These are phyloP conservation scores for Threskiornis aethiopicus DNA, from an alignment of 2,797 vertebrate species.

Conservation along the genomic window DNA sequence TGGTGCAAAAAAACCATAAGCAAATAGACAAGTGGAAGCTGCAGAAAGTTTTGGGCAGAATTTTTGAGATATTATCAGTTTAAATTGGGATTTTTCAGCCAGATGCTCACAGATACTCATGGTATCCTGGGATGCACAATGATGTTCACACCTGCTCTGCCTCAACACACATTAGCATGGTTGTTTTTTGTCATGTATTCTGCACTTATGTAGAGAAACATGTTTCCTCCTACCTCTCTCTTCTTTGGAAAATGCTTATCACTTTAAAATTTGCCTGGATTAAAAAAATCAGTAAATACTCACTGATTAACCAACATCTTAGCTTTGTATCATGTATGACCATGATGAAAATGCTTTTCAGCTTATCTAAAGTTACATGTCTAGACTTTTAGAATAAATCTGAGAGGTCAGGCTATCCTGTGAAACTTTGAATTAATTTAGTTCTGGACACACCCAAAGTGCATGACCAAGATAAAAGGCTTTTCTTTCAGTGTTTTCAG, in stretches of 20 bases:
- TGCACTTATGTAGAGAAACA: neutral
- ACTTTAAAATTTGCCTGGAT: neutral
- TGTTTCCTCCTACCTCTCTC: neutral
- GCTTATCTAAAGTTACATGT: neutral
- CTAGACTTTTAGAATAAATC: neutral
- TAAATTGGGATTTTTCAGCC: neutral
- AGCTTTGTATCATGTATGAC: neutral
- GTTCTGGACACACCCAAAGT: neutral
- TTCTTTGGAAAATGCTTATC: neutral
- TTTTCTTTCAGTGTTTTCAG: neutral
- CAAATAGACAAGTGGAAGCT: neutral
- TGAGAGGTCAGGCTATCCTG: neutral
- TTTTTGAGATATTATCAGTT: neutral
- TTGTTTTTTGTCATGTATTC: neutral
- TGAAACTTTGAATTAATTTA: neutral
- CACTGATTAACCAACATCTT: neutral
- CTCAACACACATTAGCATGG: accelerated
- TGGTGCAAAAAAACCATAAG: neutral
- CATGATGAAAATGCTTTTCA: neutral
- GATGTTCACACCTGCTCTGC: neutral
- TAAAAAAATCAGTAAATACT: too few species aligned
- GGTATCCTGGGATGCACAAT: neutral
- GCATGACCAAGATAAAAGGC: neutral
- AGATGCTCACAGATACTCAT: accelerated
- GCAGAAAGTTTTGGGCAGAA: neutral